phyloP scores from a whole-genome alignment of 2,113 vertebrate species.

The Sterna hirundo region DNA sequence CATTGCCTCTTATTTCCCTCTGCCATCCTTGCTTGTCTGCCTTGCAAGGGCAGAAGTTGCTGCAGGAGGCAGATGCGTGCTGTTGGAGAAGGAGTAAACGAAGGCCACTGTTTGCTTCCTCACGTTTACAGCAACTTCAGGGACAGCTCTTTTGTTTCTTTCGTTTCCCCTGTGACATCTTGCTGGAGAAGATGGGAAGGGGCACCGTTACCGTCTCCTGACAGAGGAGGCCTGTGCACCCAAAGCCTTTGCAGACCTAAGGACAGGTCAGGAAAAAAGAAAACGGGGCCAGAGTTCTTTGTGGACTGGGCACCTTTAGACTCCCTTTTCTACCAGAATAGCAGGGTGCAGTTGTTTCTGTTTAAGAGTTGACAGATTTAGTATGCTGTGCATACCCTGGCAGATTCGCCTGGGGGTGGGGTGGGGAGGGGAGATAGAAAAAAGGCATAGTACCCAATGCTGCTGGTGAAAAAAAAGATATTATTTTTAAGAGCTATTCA shows the following conservation, averaged over 20 bases:
- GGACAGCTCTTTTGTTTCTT: not conserved
- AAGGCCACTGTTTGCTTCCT: not conserved
- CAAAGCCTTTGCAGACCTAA: not conserved
- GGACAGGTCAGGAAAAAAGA: not conserved
- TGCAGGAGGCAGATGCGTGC: not conserved
- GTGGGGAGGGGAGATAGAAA: accelerated
- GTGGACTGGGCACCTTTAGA: not conserved
- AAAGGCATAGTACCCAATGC: not conserved
- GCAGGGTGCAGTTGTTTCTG: not conserved
- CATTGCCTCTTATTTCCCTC: not conserved
- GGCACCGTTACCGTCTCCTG: not conserved
- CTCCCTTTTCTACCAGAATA: not conserved
- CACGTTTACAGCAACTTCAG: not conserved
- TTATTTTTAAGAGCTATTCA: not conserved
- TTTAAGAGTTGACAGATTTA: not conserved
- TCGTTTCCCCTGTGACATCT: not conserved
- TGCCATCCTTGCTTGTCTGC: not conserved
- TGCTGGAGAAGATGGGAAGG: not conserved
- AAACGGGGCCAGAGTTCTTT: not conserved
- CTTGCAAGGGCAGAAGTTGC: not conserved
- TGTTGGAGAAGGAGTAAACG: not conserved
- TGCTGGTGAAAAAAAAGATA: not conserved
- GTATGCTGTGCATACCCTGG: not conserved
- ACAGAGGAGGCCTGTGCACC: not conserved
- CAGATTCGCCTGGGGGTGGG: accelerated